Evolutionary conservation across 2,888 invertebrate species (phyloP).

Genomic region (Drosophila setosimentum): DNA sequence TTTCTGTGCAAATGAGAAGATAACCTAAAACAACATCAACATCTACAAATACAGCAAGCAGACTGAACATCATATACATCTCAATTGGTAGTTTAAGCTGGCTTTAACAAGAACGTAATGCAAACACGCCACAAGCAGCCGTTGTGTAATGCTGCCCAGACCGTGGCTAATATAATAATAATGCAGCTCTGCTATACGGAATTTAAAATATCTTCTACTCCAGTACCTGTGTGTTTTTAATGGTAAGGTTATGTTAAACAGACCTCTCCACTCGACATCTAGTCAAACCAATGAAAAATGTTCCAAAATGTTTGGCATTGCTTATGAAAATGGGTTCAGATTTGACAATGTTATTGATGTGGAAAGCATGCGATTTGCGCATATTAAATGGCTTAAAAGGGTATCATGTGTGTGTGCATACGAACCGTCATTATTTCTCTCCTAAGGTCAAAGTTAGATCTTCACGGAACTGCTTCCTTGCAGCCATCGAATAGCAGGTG

Average conservation of each 20-base stretch:
- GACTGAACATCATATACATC: constrained; percentile 30
- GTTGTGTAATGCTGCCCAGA: not conserved
- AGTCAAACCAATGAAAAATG: not conserved
- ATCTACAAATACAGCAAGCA: constrained; percentile 5
- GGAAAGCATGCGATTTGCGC: not conserved
- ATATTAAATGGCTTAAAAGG: not conserved
- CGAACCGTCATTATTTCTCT: not conserved
- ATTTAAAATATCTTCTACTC: not conserved
- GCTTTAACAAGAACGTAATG: constrained; percentile 67
- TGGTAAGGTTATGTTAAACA: constrained; percentile 5
- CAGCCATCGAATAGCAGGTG: not conserved
- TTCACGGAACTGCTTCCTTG: not conserved
- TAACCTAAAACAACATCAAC: constrained; percentile 10
- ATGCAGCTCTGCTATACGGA: not conserved
- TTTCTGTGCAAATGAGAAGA: constrained; percentile 46
- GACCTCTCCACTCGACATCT: not conserved
- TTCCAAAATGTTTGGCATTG: not conserved
- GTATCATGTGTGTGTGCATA: not conserved
- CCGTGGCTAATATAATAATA: constrained; percentile 35
- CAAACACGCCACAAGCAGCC: constrained; percentile 34
- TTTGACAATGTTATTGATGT: not conserved
- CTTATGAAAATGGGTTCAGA: not conserved
- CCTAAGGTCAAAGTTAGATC: not conserved
- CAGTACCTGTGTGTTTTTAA: not conserved
- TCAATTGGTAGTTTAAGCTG: constrained; percentile 58